Evolutionary conservation across 2,888 invertebrate species (phyloP).

Genomic region (Nycteola revayana): DNA sequence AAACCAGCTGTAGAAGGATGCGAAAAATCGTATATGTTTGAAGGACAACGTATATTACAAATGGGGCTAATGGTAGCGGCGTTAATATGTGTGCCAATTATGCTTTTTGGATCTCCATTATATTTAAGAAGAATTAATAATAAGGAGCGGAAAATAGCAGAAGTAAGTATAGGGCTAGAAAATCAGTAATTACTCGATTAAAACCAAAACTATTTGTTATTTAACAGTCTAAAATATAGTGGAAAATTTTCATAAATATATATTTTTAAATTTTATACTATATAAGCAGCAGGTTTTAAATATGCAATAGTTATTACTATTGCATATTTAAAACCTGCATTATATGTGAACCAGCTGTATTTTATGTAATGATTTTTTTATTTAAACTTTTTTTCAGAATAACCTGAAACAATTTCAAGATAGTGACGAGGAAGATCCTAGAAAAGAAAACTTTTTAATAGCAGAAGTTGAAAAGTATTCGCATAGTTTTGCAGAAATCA

Average conservation of each 20-base stretch:
- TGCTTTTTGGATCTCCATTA: slow-evolving; percentile 89
- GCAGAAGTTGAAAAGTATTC: slow-evolving; percentile 31
- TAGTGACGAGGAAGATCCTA: slow-evolving; percentile 13
- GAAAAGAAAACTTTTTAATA: slow-evolving; percentile 17
- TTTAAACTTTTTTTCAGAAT: too few species aligned
- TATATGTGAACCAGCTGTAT: too few species aligned
- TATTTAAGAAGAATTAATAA: slow-evolving; percentile 49
- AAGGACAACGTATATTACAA: slow-evolving; percentile 79
- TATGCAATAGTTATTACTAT: too few species aligned
- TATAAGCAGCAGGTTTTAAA: too few species aligned
- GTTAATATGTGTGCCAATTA: slow-evolving; percentile 85
- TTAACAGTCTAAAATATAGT: too few species aligned
- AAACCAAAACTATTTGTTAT: too few species aligned
- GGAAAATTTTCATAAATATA: too few species aligned
- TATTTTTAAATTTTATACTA: too few species aligned
- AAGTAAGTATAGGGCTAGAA: too few species aligned
- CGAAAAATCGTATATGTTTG: slow-evolving; percentile 79
- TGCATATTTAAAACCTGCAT: too few species aligned
- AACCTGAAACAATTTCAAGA: slow-evolving; percentile 25
- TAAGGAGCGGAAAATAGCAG: slow-evolving; percentile 24
- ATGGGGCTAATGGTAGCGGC: slow-evolving; percentile 80
- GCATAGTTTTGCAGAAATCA: slow-evolving; percentile 84
- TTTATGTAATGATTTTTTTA: too few species aligned
- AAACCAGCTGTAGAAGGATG: slow-evolving; percentile 56
- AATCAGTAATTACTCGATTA: too few species aligned